These are phyloP conservation scores for Rhinoptilus africanus DNA, from an alignment of 2,113 vertebrate species.

Conservation along the genomic window DNA sequence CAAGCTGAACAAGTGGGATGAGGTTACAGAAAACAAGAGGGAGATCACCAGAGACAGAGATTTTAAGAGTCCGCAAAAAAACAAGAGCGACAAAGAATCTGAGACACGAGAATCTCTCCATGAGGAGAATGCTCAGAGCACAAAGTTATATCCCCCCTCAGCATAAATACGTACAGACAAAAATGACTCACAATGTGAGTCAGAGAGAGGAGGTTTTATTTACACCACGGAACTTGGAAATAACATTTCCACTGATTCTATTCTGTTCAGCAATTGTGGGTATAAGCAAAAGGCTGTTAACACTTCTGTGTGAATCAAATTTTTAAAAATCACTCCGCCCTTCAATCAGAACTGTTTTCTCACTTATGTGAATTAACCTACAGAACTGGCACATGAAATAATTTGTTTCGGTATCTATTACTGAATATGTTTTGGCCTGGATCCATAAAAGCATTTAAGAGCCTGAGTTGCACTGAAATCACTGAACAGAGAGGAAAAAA, in stretches of 20 bases:
- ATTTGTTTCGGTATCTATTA: constrained; percentile 63
- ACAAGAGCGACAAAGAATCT: not conserved
- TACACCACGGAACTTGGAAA: constrained; percentile 51
- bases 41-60: not conserved
- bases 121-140: not conserved
- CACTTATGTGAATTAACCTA: constrained; percentile 65
- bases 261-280: constrained; percentile 51
- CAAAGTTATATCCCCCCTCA: not conserved
- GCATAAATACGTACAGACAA: constrained; percentile 4
- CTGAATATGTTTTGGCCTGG: constrained; percentile 55
- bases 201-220: constrained; percentile 66
- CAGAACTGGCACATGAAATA: constrained; percentile 60
- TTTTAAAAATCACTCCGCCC: constrained; percentile 58
- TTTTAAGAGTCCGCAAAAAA: constrained; percentile 27
- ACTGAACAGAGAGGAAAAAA: not conserved
- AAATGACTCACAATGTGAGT: constrained; percentile 55
- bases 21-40: constrained; percentile 27
- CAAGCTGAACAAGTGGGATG: constrained; percentile 8
- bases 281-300: constrained; percentile 57
- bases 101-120: not conserved
- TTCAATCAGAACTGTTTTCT: constrained; percentile 65
- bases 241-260: constrained; percentile 62
- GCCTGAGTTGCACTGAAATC: constrained; percentile 37
- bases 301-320: constrained; percentile 61
- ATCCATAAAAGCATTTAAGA: constrained; percentile 58